Percentiles rank a stretch among this genome's conserved stretches.
Conservation (phyloP, 2,888 invertebrate species). For the Drosophila siamana region DNA sequence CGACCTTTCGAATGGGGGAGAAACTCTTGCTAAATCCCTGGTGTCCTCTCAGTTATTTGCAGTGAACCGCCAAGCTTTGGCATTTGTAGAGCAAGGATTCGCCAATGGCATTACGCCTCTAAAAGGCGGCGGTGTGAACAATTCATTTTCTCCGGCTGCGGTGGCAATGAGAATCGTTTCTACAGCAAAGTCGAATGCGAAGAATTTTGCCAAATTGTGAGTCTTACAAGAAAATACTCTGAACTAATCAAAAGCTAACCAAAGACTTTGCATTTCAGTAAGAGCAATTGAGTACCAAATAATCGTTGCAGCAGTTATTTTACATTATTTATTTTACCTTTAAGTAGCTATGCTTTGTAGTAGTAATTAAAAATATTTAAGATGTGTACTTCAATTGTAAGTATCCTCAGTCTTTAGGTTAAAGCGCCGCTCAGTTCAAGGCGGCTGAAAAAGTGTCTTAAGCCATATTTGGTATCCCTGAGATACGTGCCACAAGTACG, state of each 20-base stretch:
- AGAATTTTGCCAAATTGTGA: slow-evolving; percentile 24
- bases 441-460: background rate
- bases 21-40: background rate
- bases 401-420: background rate
- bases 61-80: slow-evolving; percentile 7
- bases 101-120: slow-evolving; percentile 32
- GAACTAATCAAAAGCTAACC: background rate
- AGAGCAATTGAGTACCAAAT: background rate
- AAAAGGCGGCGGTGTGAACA: background rate
- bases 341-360: background rate
- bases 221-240: background rate
- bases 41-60: slow-evolving; percentile 26
- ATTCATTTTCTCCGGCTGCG: slow-evolving; percentile 47
- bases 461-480: slow-evolving; percentile 31
- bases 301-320: background rate
- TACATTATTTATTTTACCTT: too few species aligned
- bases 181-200: slow-evolving; percentile 19
- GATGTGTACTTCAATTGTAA: background rate
- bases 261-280: background rate
- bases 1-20: background rate
- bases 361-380: background rate
- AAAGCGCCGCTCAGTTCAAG: background rate
- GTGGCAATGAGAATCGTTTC: slow-evolving; percentile 46
- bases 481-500: slow-evolving; percentile 52
- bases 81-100: background rate